Percentiles rank a stretch among this genome's conserved stretches.
phyloP scores from a whole-genome alignment of 2,113 vertebrate species.

The Turdus rufiventris region DNA sequence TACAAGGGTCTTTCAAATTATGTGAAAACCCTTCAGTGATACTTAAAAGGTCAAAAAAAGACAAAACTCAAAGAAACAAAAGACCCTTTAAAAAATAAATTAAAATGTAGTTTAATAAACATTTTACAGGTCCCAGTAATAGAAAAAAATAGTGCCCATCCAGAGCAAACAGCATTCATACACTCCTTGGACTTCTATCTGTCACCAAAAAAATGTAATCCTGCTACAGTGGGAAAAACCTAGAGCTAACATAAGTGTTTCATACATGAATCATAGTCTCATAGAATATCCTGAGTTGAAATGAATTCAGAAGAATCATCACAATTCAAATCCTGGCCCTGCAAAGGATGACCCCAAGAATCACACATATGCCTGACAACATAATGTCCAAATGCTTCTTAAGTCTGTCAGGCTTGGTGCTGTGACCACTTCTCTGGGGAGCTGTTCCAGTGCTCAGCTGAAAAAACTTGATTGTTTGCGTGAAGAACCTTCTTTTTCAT shows the following conservation, averaged over 20 bases:
- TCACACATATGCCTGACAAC: not conserved
- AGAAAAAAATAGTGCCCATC: not conserved
- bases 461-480: not conserved
- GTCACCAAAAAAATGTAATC: not conserved
- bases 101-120: not conserved
- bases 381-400: not conserved
- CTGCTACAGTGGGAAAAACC: not conserved
- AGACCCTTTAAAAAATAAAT: not conserved
- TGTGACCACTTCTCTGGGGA: not conserved
- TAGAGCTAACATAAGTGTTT: not conserved
- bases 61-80: not conserved
- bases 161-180: not conserved
- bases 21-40: not conserved
- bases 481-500: not conserved
- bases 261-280: not conserved
- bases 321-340: not conserved
- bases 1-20: not conserved
- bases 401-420: not conserved
- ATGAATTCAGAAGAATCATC: not conserved
- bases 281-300: not conserved
- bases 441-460: not conserved
- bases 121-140: not conserved
- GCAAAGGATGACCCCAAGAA: accelerated
- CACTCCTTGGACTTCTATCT: not conserved
- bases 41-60: not conserved